Evolutionary conservation across 2,113 vertebrate species (phyloP).

Genomic region (Callaeas wilsoni): DNA sequence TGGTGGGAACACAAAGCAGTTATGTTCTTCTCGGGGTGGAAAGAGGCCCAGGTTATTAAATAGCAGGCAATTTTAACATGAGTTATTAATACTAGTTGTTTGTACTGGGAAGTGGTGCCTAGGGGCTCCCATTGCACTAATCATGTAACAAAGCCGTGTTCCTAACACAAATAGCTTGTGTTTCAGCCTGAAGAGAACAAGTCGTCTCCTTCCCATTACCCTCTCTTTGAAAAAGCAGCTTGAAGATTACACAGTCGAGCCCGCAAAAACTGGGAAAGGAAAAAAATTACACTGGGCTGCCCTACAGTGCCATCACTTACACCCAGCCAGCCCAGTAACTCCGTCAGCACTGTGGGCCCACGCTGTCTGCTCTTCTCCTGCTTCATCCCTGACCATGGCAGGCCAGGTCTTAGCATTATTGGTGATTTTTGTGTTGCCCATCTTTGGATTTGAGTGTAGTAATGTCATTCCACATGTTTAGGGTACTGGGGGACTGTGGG

Average conservation of each 20-base stretch:
- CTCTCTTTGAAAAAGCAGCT: neutral
- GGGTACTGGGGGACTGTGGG: neutral
- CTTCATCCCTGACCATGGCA: fast-evolving
- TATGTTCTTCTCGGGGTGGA: neutral
- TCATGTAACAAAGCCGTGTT: constrained; percentile 41
- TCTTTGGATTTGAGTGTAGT: neutral
- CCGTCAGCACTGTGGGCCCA: neutral
- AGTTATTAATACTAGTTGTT: constrained; percentile 53
- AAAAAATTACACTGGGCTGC: neutral
- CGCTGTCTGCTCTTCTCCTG: neutral
- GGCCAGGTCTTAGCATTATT: neutral
- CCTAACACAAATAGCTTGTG: constrained; percentile 28
- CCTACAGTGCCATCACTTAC: neutral
- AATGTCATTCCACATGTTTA: neutral
- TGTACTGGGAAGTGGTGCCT: constrained; percentile 46
- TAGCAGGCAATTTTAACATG: constrained; percentile 24
- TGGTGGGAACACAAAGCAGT: neutral
- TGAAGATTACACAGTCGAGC: constrained; percentile 2
- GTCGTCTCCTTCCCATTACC: neutral
- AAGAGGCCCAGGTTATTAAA: constrained; percentile 39
- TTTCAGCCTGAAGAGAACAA: constrained; percentile 44
- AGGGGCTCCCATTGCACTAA: constrained; percentile 44
- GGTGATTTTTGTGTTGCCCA: neutral
- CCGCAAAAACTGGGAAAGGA: neutral
- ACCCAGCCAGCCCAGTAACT: neutral